Percentiles rank a stretch among this genome's conserved stretches.
These are phyloP conservation scores for Chaetoderma sp. DNA, from an alignment of 2,888 invertebrate genomes.

Conservation along the genomic window DNA sequence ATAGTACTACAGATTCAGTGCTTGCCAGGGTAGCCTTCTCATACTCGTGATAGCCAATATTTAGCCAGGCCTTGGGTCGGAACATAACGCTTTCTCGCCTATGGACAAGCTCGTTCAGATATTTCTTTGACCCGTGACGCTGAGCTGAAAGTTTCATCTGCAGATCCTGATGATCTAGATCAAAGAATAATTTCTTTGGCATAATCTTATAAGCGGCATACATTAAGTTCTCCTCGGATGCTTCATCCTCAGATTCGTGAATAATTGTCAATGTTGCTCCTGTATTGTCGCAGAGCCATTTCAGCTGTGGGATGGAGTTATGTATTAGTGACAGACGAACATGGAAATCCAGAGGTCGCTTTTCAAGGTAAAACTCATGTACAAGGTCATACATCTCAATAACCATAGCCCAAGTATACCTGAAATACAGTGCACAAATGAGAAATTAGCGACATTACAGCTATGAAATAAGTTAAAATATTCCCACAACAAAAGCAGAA, in stretches of 20 bases:
- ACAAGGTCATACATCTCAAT: conserved; percentile 62
- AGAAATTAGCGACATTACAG: too few relatives aligned
- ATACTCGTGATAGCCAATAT: conserved; percentile 58
- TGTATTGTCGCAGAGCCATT: conserved; percentile 59
- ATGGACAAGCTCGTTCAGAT: conserved; percentile 44
- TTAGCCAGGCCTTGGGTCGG: conserved; percentile 55
- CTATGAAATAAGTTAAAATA: too few relatives aligned
- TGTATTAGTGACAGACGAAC: conserved; percentile 53
- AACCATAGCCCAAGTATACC: conserved; percentile 62
- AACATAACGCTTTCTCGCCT: conserved; percentile 52
- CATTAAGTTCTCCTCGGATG: conserved; percentile 47
- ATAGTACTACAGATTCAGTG: conserved; percentile 53
- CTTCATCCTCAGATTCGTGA: conserved; percentile 44
- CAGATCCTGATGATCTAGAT: conserved; percentile 46
- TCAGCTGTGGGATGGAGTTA: conserved; percentile 60
- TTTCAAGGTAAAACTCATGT: conserved; percentile 42
- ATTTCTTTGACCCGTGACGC: conserved; percentile 45
- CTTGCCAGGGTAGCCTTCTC: conserved; percentile 55
- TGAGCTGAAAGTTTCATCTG: conserved; percentile 41
- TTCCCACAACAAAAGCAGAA: too few relatives aligned
- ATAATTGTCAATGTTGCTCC: conserved; percentile 50
- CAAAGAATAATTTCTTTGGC: conserved; percentile 50
- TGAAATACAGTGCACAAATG: too few relatives aligned
- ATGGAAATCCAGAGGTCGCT: conserved; percentile 56
- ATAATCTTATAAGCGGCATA: conserved; percentile 55